Evolutionary conservation across 1,140 invertebrate genomes (phyloP).

Genomic region (Whitmania pigra): DNA sequence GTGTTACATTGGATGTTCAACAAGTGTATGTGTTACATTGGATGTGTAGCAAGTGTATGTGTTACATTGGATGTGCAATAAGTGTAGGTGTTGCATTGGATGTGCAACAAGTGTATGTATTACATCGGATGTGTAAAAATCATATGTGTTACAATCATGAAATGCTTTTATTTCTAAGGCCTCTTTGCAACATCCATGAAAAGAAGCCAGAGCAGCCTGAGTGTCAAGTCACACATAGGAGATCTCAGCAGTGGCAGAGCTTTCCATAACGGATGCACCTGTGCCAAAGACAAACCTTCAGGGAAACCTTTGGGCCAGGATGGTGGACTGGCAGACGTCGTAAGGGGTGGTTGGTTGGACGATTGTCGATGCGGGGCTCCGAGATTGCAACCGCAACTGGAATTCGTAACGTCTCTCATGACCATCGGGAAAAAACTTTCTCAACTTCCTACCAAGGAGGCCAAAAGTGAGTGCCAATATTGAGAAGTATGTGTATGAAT

Average conservation of each 20-base stretch:
- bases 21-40: not conserved
- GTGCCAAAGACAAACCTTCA: slow-evolving; percentile 33
- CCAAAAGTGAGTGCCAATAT: slow-evolving; percentile 51
- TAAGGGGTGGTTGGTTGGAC: slow-evolving; percentile 30
- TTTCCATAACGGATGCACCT: slow-evolving; percentile 89
- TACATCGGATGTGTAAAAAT: too few species aligned
- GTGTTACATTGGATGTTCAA: not conserved
- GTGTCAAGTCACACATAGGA: slow-evolving; percentile 48
- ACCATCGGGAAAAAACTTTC: slow-evolving; percentile 79
- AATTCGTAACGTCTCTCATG: slow-evolving; percentile 70
- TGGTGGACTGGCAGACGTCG: slow-evolving; percentile 43
- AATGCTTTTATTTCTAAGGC: not conserved
- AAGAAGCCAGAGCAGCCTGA: slow-evolving; percentile 2
- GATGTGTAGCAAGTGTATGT: too few species aligned
- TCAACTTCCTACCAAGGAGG: slow-evolving; percentile 80
- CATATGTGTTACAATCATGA: too few species aligned
- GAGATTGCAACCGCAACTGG: slow-evolving; percentile 65
- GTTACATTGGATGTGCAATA: too few species aligned
- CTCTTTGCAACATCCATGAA: not conserved
- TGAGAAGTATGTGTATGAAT: too few species aligned
- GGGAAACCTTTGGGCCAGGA: slow-evolving; percentile 37
- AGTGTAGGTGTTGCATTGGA: too few species aligned
- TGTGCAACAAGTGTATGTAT: too few species aligned
- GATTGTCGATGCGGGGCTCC: slow-evolving; percentile 50
- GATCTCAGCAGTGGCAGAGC: slow-evolving; percentile 82